These are phyloP conservation scores for Parasteatoda tepidariorum DNA, from an alignment of 1,140 invertebrate species.

Conservation along the genomic window DNA sequence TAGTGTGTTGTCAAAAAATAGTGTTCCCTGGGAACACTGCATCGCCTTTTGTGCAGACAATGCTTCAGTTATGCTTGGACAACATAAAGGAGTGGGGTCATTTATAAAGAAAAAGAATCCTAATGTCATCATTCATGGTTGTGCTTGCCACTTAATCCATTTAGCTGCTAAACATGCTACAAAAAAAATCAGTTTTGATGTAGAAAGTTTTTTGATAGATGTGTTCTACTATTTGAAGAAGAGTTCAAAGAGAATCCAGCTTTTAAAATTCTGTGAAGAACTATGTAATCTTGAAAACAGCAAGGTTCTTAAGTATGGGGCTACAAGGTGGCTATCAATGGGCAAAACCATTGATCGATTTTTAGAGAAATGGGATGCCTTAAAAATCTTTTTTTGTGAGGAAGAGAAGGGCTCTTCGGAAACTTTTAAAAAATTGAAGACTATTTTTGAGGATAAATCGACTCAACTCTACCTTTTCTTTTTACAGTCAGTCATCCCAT, in stretches of 20 bases:
- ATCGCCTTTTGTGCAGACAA: slow-evolving; percentile 1
- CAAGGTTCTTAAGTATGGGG: no score
- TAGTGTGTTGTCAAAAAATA: not conserved
- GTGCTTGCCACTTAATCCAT: not conserved
- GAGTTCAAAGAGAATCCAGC: no score
- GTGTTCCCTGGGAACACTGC: not conserved
- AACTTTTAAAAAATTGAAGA: slow-evolving; percentile 1
- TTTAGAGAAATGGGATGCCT: slow-evolving; percentile 5
- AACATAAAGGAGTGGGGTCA: not conserved
- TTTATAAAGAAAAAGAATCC: no score
- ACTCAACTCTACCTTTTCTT: not conserved
- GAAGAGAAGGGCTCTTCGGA: slow-evolving; percentile 1
- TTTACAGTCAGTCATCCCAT: not conserved
- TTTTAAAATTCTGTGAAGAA: no score
- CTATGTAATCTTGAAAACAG: no score
- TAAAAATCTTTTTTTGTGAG: slow-evolving; percentile 8
- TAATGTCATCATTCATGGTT: no score
- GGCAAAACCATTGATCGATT: not conserved
- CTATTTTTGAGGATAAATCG: not conserved
- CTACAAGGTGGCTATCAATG: not conserved
- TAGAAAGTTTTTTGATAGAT: not conserved
- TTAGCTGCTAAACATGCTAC: not conserved
- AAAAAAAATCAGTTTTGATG: not conserved
- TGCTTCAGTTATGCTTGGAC: not conserved
- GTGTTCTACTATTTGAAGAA: not conserved